Evolutionary conservation across 1,140 invertebrate genomes (phyloP).

Genomic region (Aphis gossypii): DNA sequence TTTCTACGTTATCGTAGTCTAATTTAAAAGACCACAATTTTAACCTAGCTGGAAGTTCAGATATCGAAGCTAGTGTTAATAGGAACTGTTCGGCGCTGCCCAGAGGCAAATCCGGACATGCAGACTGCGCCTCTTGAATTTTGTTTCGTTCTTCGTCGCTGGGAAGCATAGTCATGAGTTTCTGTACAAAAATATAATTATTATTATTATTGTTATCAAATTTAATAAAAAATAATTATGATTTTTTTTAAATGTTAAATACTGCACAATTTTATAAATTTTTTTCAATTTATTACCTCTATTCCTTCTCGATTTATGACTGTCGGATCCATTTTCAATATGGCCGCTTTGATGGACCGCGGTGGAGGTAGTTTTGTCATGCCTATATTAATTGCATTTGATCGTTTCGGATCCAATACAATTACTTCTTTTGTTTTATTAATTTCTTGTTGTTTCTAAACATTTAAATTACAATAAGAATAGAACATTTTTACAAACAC

Average conservation of each 20-base stretch:
- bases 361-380: slow-evolving; percentile 98
- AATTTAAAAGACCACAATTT: slow-evolving; percentile 98
- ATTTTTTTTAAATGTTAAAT: neutral
- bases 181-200: slow-evolving; percentile 67
- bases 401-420: slow-evolving; percentile 95
- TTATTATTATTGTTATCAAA: too few species aligned
- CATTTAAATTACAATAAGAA: slow-evolving; percentile 61
- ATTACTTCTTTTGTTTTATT: slow-evolving; percentile 96
- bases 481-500: slow-evolving; percentile 55
- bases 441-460: slow-evolving; percentile 89
- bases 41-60: slow-evolving; percentile 90
- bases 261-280: neutral
- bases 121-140: slow-evolving; percentile 94
- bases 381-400: slow-evolving; percentile 99
- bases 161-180: slow-evolving; percentile 96
- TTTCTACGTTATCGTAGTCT: slow-evolving; percentile 96
- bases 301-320: slow-evolving; percentile 98
- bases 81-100: slow-evolving; percentile 98
- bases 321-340: slow-evolving; percentile 98
- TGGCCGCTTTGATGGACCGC: slow-evolving; percentile 96
- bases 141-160: slow-evolving; percentile 94
- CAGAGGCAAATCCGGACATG: slow-evolving; percentile 93
- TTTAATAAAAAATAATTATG: neutral
- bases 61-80: slow-evolving; percentile 93
- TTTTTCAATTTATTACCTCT: slow-evolving; percentile 70